Conservation (phyloP, 2,113 vertebrate species). For the Neogobius melanostomus region DNA sequence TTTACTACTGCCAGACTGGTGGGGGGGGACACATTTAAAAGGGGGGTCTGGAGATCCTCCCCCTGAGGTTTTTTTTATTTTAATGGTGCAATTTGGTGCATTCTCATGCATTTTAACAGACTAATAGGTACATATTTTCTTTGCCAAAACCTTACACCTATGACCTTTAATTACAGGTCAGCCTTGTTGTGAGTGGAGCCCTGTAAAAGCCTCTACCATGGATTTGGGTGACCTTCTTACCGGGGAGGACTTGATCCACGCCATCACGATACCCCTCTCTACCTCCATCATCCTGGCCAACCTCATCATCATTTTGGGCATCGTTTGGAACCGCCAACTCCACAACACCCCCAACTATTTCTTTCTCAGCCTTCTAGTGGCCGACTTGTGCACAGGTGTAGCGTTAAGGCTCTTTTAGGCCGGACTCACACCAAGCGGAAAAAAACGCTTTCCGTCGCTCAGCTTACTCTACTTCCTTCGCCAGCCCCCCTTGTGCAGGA, state of each 20-base stretch:
- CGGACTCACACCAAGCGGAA: conserved; percentile 77
- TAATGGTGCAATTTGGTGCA: no score
- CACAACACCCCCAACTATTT: conserved; percentile 86
- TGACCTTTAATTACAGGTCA: conserved; percentile 20
- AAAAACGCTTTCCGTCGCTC: no score
- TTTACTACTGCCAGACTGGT: no score
- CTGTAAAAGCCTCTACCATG: conserved; percentile 25
- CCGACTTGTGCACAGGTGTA: conserved; percentile 82
- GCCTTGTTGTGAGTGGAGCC: conserved; percentile 13
- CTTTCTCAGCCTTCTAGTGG: conserved; percentile 87
- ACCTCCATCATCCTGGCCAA: conserved; percentile 84
- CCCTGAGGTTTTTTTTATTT: no score
- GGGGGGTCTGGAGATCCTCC: no score
- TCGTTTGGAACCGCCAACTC: conserved; percentile 80
- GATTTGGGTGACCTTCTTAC: conserved; percentile 40
- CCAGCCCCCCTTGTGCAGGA: no score
- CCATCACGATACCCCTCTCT: conserved; percentile 78
- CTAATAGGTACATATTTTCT: no score
- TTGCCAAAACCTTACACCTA: neutral
- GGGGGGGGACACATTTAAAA: no score
- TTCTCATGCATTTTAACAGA: no score
- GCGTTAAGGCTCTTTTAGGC: conserved; percentile 80
- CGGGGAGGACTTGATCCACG: conserved; percentile 61
- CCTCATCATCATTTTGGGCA: conserved; percentile 83
- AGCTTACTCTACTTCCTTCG: no score